Evolutionary conservation across 2,888 invertebrate genomes (phyloP), one percentile per base, ranked within the genome.

Genomic region (Caenorhabditis sp.): DNA sequence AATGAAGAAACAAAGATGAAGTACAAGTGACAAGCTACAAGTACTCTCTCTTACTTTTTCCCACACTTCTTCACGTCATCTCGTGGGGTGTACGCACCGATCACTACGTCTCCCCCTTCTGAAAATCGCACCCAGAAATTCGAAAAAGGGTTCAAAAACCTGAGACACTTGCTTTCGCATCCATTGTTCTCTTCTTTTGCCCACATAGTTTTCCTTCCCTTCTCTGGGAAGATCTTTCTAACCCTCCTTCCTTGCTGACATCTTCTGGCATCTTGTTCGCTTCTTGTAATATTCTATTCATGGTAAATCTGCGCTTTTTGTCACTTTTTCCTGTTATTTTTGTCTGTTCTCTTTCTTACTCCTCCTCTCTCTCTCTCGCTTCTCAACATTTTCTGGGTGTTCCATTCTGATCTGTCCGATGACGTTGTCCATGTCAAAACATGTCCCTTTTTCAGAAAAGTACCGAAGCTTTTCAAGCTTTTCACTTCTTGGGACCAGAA

Each of bases 321-420:
- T 77, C 77, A 77, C 77, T 56, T 63, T 77, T 79, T 79, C 64
- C 64, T 79, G 79, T 79, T 70, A 56, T 79, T 70, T 54, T 56
- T 31, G 54, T 47, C 19, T 31, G 38, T 26, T 14, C n/a, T 24
- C 24, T 12, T 10, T 22, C 10, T 51, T n/a, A 8, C n/a, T 64
- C 26, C 44, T 14, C 63, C 22, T 6, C n/a, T 26, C 41, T 22
- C 24, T 38, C 38, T 31, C 22, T 56, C 54, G 10, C 14, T 28
- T 31, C 16, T n/a, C n/a, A n/a, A n/a, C n/a, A n/a, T 68, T 68
- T 51, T 51, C 54, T 19, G 49, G 51, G 49, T 24, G 28, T 24
- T 51, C 38, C 38, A 22, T 26, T 69, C 26, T 56, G 41, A 41
- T 69, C 69, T 69, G 28, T 24, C 38, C 19, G 12, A 12, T 12